Conservation (phyloP, 2,797 vertebrate genomes). For the Arremon aurantiirostris region DNA sequence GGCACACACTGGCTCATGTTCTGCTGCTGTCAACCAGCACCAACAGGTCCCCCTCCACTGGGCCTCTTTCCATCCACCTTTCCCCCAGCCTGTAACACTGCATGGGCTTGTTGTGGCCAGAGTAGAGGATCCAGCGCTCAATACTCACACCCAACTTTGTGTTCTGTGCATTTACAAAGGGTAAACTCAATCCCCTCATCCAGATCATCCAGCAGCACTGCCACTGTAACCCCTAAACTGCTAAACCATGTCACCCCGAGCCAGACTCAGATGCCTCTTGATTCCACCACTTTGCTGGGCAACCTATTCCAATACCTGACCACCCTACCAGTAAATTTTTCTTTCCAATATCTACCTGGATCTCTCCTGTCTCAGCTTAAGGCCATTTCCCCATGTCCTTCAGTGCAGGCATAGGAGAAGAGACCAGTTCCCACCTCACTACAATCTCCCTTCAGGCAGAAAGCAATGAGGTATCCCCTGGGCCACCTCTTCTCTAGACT, state of each 20-base stretch:
- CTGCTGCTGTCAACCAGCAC: neutral
- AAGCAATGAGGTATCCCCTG: neutral
- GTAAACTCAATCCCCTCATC: neutral
- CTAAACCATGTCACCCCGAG: neutral
- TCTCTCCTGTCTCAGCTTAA: neutral
- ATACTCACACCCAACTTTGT: rapidly evolving
- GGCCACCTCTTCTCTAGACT: neutral
- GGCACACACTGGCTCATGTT: neutral
- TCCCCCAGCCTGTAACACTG: too few relatives aligned
- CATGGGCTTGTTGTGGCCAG: neutral
- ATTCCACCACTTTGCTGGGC: neutral
- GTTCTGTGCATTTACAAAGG: neutral
- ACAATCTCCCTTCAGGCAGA: neutral
- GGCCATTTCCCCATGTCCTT: neutral
- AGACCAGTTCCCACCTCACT: neutral
- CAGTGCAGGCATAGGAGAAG: neutral
- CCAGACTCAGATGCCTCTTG: neutral
- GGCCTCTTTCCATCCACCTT: neutral
- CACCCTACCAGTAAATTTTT: neutral
- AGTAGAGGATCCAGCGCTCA: too few relatives aligned
- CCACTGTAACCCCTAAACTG: neutral
- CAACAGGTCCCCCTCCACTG: too few relatives aligned
- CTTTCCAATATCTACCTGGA: neutral
- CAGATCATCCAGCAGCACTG: neutral
- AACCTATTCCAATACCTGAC: neutral